Evolutionary conservation across 2,888 invertebrate genomes (phyloP).

Genomic region (Drosophila nr. perissopoda): DNA sequence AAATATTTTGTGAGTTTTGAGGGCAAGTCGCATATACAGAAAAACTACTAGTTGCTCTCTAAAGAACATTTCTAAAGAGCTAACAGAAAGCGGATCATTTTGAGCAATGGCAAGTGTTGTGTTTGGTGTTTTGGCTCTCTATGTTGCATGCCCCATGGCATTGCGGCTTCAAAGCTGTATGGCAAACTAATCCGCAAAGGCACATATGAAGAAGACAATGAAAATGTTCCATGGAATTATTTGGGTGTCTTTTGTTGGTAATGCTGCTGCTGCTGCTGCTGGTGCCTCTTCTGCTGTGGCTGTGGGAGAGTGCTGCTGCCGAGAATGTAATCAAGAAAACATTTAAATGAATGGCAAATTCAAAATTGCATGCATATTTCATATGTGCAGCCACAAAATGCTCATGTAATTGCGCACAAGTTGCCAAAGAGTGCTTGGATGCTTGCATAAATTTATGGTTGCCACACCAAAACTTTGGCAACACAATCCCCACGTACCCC

Average conservation of each 20-base stretch:
- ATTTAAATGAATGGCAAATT: slow-evolving; percentile 78
- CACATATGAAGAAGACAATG: slow-evolving; percentile 62
- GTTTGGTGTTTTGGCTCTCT: slow-evolving; percentile 31
- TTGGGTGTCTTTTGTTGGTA: slow-evolving; percentile 47
- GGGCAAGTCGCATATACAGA: too few relatives aligned
- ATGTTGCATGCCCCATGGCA: slow-evolving; percentile 56
- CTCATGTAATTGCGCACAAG: slow-evolving; percentile 71
- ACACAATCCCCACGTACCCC: background rate
- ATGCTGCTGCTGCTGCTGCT: slow-evolving; percentile 18
- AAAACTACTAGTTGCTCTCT: background rate
- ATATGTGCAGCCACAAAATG: slow-evolving; percentile 77
- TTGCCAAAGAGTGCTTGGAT: slow-evolving; percentile 30
- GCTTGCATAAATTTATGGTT: slow-evolving; percentile 70
- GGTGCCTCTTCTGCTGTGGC: slow-evolving; percentile 12
- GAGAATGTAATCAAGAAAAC: slow-evolving; percentile 77
- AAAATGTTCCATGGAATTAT: slow-evolving; percentile 67
- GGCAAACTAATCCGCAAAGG: slow-evolving; percentile 59
- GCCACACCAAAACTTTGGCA: slow-evolving; percentile 51
- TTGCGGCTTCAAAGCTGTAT: slow-evolving; percentile 66
- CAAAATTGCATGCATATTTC: slow-evolving; percentile 79
- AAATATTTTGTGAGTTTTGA: background rate
- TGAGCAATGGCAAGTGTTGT: background rate
- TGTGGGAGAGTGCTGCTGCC: slow-evolving; percentile 32
- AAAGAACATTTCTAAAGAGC: background rate
- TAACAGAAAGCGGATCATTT: background rate